Conservation (phyloP, 2,797 vertebrate species). For the Chrosomus eos region DNA sequence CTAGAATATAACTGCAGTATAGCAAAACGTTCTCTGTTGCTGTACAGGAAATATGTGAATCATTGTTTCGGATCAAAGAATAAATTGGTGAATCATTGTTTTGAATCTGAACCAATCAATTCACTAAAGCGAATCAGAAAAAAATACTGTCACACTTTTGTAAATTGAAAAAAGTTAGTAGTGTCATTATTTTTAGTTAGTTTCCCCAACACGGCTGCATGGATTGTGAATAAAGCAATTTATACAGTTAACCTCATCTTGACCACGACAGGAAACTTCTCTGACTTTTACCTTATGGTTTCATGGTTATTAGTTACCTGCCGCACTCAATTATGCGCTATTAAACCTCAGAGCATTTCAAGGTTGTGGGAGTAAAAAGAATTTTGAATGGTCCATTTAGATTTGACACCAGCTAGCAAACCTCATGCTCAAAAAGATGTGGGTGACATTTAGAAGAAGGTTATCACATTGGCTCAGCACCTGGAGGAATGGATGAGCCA, state of each 20-base stretch:
- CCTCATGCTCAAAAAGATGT: conserved; percentile 53
- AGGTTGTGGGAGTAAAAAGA: conserved; percentile 26
- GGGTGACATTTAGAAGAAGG: conserved; percentile 62
- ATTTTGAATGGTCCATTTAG: conserved; percentile 52
- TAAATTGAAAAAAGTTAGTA: neutral
- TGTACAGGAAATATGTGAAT: neutral
- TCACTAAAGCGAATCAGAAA: neutral
- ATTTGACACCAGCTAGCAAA: conserved; percentile 47
- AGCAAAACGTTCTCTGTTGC: too few relatives aligned
- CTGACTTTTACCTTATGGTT: conserved; percentile 1
- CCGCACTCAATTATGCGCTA: conserved; percentile 13
- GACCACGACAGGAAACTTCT: conserved; percentile 24
- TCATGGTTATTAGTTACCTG: conserved; percentile 47
- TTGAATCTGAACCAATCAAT: neutral
- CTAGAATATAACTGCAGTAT: neutral
- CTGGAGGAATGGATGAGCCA: conserved; percentile 43
- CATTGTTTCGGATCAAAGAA: neutral
- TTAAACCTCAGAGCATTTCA: conserved; percentile 34
- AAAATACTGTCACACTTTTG: neutral
- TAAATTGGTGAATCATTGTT: neutral
- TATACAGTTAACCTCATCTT: neutral
- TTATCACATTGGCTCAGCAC: conserved; percentile 60
- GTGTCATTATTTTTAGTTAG: neutral
- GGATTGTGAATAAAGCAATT: neutral
- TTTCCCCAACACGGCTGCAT: neutral